Base-by-base conservation (phyloP, 1,140 invertebrate genomes). In the Drosophila kohkoa region DNA sequence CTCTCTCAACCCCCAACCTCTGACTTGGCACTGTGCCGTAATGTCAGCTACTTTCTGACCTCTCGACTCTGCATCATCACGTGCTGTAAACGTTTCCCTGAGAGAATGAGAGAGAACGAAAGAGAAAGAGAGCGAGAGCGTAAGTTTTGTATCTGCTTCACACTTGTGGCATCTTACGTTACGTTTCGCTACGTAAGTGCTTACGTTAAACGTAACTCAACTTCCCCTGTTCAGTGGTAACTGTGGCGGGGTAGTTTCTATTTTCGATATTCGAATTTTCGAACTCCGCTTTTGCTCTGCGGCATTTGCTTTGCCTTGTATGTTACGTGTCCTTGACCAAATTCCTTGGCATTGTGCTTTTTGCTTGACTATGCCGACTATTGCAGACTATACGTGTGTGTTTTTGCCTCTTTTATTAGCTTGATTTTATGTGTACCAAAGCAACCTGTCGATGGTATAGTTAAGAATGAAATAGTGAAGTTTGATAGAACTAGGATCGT, bases 81-180 rank as follows among this genome's bases (percentile, higher is more conserved):
- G 82, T 85, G 82, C 82, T 75, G 81, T 71, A 70, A 83, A 76
- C 63, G 76, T 75, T 82, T 81, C 49, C 73, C 55, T 25, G 28
- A 43, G 25, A 48, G 20, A 77, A 30, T 49, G 57, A 65, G 41
- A 52, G 64, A 59, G 13, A 35, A 11, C 11, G 41, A 16, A 51
- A 64, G 46, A 51, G 64, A 59, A 49, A 35, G 54, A 76, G 45
- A 73, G 81, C 10, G 60, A 13, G 30, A 16, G 20, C 8, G 60
- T 5, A 43, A 7, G 28, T 57, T 13, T 5, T 45, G 28, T 64
- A 13, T 20, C 46, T 35, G 35, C 20, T 57, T 86, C 80, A 87
- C 82, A 87, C 82, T 87, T 87, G 82, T 87, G 80, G 82, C 82
- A 77, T 87, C 25, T 58, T 57, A 70, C 75, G 65, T 66, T 52